A percentile compares a stretch with the other conserved stretches of the same genome.
Evolutionary conservation across 2,797 vertebrate genomes (phyloP).

Genomic region (Syncerus caffer): DNA sequence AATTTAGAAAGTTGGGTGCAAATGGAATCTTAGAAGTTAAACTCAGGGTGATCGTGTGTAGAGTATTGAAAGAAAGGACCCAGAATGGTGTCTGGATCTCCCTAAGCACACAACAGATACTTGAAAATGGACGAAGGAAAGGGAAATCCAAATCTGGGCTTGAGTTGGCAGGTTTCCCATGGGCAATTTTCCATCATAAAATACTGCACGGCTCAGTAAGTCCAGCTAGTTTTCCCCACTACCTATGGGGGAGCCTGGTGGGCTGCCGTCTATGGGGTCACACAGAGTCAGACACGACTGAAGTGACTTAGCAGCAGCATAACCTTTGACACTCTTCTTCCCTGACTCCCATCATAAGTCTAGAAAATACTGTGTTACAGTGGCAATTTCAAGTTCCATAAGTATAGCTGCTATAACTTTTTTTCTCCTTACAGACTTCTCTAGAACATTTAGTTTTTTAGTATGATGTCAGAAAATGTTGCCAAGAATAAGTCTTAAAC

Average conservation of each 20-base stretch:
- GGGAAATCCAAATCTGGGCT: neutral
- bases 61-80: neutral
- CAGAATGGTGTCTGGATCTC: neutral
- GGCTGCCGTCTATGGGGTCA: no score
- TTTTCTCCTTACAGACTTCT: neutral
- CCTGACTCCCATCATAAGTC: neutral
- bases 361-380: neutral
- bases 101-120: neutral
- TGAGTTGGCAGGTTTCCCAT: neutral
- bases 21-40: neutral
- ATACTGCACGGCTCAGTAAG: neutral
- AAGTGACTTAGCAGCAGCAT: no score
- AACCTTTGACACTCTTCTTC: neutral
- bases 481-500: neutral
- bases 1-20: neutral
- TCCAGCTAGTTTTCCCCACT: neutral
- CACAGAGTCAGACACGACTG: no score
- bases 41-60: neutral
- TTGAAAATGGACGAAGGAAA: neutral
- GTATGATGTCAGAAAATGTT: neutral
- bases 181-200: neutral
- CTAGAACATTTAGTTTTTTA: neutral
- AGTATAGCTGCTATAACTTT: neutral
- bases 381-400: neutral
- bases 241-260: no score